Percentiles rank a stretch among this genome's conserved stretches.
phyloP scores from a whole-genome alignment of 2,888 invertebrate species.

The Drosophila stalkeri region DNA sequence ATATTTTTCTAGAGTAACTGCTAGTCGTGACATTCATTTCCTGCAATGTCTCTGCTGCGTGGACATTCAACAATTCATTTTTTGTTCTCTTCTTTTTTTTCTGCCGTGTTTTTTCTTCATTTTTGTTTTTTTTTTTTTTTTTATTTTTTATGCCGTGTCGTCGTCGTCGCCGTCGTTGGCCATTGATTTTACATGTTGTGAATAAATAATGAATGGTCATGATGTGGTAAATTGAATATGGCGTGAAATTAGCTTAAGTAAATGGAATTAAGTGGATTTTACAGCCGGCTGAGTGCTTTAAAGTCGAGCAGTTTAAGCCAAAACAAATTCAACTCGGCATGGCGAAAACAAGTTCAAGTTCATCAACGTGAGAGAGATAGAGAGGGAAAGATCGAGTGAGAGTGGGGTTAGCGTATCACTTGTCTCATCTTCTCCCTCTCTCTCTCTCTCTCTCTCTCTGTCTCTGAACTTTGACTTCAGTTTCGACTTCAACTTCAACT shows the following conservation, averaged over 20 bases:
- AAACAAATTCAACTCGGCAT: conserved; percentile 26
- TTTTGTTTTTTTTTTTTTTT: conserved; percentile 27
- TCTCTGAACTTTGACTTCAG: conserved; percentile 42
- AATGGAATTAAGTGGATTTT: conserved; percentile 83
- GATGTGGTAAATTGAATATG: conserved; percentile 83
- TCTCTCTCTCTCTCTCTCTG: conserved; percentile 13
- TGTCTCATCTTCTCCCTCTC: conserved; percentile 48
- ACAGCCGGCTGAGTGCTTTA: conserved; percentile 65
- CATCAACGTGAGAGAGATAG: background rate
- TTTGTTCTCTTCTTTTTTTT: conserved; percentile 43
- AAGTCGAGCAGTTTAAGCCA: background rate
- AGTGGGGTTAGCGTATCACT: conserved; percentile 25
- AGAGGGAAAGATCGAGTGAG: background rate
- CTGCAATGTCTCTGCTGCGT: conserved; percentile 3
- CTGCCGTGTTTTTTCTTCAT: conserved; percentile 11
- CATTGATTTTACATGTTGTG: conserved; percentile 84
- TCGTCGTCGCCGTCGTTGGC: conserved; percentile 27
- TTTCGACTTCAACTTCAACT: conserved; percentile 5
- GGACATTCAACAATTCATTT: conserved; percentile 73
- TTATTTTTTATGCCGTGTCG: conserved; percentile 29
- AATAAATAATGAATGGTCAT: conserved; percentile 83
- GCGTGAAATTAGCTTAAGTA: conserved; percentile 83
- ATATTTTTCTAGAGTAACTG: conserved; percentile 7
- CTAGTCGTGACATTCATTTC: background rate
- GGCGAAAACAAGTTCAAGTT: conserved; percentile 17